These are phyloP conservation scores for Crocidura indochinensis DNA, from an alignment of 2,797 vertebrate genomes.

Conservation along the genomic window DNA sequence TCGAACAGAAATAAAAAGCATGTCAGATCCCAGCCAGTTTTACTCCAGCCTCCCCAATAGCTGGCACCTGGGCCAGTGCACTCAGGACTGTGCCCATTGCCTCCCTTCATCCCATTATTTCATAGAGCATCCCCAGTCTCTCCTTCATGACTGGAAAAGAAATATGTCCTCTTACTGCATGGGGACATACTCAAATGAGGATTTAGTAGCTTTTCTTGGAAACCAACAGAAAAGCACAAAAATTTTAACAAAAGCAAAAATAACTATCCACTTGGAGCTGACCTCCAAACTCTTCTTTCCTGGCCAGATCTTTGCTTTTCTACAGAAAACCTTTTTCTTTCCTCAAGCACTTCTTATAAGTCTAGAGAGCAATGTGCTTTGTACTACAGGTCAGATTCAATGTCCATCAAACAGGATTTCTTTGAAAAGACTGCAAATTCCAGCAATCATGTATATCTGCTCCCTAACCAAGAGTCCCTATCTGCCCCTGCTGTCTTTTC, in stretches of 20 bases:
- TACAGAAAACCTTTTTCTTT: slow-evolving; percentile 21
- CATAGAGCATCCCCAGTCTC: background rate
- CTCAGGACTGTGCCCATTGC: no score
- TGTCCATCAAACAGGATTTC: background rate
- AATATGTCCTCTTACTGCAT: background rate
- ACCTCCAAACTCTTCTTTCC: background rate
- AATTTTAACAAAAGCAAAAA: background rate
- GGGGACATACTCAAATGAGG: background rate
- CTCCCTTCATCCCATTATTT: no score
- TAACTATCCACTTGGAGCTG: background rate
- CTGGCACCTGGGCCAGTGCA: no score
- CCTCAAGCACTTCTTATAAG: slow-evolving; percentile 15
- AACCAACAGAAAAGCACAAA: background rate
- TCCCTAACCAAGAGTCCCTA: background rate
- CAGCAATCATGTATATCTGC: background rate
- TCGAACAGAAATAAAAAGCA: background rate
- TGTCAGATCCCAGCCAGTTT: no score
- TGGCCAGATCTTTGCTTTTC: background rate
- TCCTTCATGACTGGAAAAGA: background rate
- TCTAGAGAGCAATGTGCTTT: background rate
- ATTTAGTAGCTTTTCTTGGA: background rate
- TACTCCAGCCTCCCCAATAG: background rate
- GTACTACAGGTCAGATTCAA: background rate
- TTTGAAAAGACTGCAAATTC: background rate
- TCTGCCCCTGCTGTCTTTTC: background rate